These are phyloP conservation scores for Otocyon megalotis DNA, from an alignment of 2,113 vertebrate genomes.

Conservation along the genomic window DNA sequence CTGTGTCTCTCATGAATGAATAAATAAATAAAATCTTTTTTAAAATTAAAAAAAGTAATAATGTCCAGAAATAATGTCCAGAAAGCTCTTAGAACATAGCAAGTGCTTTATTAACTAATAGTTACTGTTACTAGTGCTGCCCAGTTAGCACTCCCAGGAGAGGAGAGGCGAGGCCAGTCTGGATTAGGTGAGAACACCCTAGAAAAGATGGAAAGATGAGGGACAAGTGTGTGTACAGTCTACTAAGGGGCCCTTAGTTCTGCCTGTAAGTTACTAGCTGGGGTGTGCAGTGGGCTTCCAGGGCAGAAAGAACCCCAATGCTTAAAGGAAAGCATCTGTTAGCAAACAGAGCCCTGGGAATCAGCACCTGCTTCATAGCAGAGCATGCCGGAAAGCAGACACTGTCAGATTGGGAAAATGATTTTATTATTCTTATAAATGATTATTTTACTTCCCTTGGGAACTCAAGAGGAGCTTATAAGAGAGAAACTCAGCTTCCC, in stretches of 20 bases:
- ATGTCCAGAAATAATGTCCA: background rate
- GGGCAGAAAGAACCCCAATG: background rate
- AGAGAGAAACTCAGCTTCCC: conserved; percentile 67
- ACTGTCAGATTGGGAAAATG: conserved; percentile 32
- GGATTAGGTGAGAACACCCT: background rate
- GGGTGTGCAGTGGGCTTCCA: background rate
- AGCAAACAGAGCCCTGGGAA: background rate
- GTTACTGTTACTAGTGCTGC: background rate
- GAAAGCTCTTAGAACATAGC: background rate
- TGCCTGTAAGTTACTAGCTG: background rate
- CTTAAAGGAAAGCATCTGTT: background rate
- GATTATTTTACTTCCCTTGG: conserved; percentile 68
- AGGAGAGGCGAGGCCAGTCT: background rate
- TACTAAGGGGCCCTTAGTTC: background rate
- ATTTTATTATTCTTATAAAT: conserved; percentile 77
- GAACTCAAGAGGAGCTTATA: conserved; percentile 54
- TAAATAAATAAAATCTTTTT: too few relatives aligned
- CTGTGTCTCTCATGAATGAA: too few relatives aligned
- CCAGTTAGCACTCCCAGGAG: background rate
- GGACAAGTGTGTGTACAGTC: too few relatives aligned
- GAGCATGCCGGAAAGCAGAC: conserved; percentile 20
- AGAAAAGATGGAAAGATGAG: background rate
- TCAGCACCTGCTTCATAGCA: background rate
- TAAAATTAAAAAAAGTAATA: too few relatives aligned
- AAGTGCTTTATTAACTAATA: conserved; percentile 16